These are phyloP conservation scores for Melolontha melolontha DNA, from an alignment of 2,888 invertebrate species.

Conservation along the genomic window DNA sequence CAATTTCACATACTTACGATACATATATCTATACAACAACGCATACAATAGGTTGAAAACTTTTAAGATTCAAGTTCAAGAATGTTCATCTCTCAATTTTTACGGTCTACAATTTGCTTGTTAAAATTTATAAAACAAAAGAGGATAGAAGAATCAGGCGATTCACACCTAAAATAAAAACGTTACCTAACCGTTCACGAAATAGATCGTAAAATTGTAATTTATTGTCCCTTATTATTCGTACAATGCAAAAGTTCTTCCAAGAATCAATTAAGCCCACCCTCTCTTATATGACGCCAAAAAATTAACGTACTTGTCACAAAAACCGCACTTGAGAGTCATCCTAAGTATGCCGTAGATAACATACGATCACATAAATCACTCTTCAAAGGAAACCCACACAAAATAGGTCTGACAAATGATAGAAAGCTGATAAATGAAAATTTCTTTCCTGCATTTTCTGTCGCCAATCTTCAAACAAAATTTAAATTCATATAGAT, in stretches of 20 bases:
- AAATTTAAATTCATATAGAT: too few relatives aligned
- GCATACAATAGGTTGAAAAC: too few relatives aligned
- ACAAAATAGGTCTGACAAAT: not conserved
- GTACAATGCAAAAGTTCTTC: not conserved
- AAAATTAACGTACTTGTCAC: not conserved
- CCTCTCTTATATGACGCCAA: not conserved
- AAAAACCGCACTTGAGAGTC: not conserved
- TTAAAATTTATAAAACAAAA: too few relatives aligned
- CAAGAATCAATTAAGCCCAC: not conserved
- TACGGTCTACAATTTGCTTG: too few relatives aligned
- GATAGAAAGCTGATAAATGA: not conserved
- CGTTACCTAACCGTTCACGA: too few relatives aligned
- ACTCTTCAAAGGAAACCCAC: not conserved
- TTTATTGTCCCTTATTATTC: constrained; percentile 5
- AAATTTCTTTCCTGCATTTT: not conserved
- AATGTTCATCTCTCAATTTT: too few relatives aligned
- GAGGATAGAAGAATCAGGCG: too few relatives aligned
- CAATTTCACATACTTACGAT: too few relatives aligned
- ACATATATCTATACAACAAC: too few relatives aligned
- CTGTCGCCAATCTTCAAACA: not conserved
- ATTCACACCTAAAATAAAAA: too few relatives aligned
- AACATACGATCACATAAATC: constrained; percentile 11
- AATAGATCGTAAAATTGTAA: constrained; percentile 5
- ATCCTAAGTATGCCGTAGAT: not conserved
- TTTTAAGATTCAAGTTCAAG: too few relatives aligned